Evolutionary conservation across 2,888 invertebrate species (phyloP).

Genomic region (Amaurobius ferox): DNA sequence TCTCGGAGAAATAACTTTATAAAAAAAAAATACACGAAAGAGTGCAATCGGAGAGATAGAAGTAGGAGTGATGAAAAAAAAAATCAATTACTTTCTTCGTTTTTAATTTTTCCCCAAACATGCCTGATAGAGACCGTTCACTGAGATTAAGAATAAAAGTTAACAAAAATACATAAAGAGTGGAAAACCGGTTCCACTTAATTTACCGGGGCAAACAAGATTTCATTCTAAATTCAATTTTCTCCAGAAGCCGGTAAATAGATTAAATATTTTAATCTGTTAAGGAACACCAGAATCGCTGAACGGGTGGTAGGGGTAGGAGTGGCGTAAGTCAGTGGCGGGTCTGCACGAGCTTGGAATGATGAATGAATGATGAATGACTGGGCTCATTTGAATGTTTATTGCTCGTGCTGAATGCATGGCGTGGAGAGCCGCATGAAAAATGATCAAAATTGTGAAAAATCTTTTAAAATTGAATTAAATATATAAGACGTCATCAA

Average conservation of each 20-base stretch:
- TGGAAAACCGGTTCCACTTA: conserved; percentile 63
- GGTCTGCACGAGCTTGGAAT: background rate
- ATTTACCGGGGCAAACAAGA: conserved; percentile 70
- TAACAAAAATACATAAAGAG: conserved; percentile 22
- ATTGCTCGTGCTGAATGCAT: conserved; percentile 42
- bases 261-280: conserved; percentile 72
- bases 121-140: conserved; percentile 23
- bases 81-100: conserved; percentile 56
- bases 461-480: conserved; percentile 30
- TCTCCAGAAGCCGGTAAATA: conserved; percentile 66
- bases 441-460: conserved; percentile 47
- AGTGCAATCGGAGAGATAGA: background rate
- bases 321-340: conserved; percentile 24
- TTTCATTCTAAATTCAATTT: conserved; percentile 72
- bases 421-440: background rate
- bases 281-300: conserved; percentile 62
- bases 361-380: conserved; percentile 41
- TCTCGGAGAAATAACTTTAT: conserved; percentile 17
- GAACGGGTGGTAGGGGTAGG: background rate
- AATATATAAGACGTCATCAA: background rate
- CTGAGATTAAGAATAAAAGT: conserved; percentile 45
- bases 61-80: conserved; percentile 16
- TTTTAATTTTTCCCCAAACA: conserved; percentile 50
- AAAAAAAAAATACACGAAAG: conserved; percentile 12
- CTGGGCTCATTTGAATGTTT: conserved; percentile 58